Evolutionary conservation across 53 echinoderm and acorn worm genomes (phyloP), one percentile per base, ranked within the genome.

Genomic region (Henricia sp.): DNA sequence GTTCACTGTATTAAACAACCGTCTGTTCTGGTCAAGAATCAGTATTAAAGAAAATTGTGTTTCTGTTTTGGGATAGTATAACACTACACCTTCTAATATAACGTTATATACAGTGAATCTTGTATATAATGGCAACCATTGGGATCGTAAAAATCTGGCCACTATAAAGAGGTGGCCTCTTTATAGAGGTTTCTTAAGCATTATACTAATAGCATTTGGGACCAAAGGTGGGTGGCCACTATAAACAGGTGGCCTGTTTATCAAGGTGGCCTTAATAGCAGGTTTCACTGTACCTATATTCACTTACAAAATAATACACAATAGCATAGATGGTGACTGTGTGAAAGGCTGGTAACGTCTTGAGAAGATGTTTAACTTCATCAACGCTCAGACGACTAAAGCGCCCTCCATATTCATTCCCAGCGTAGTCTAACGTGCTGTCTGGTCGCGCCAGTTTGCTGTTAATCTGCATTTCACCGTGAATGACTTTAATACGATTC

Each of bases 251-350:
- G n/a, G n/a, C n/a, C n/a, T n/a, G n/a, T n/a, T n/a, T n/a, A n/a
- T n/a, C n/a, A n/a, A n/a, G n/a, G n/a, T n/a, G n/a, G n/a, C n/a
- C n/a, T n/a, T n/a, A n/a, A n/a, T n/a, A n/a, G n/a, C n/a, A n/a
- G n/a, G n/a, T n/a, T n/a, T n/a, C n/a, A n/a, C n/a, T n/a, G 20
- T 59, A 6, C 26, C 23, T 20, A 1, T 11, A 0, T 5, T 44
- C n/a, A 78, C 89, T 82, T 82, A 92, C 93, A 72, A 89, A 89
- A 89, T 83, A 92, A 13, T 75, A 57, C 58, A 92, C 86, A 34
- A 92, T 86, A 23, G 90, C 71, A 56, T 89, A 92, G 37, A 92
- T 86, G 40, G 93, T 92, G 62, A 92, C 88, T 21, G 93, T 92
- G 38, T 92, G 93, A 69, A 92, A 92, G 3, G 87, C 82, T 5